These are phyloP conservation scores for Momotus momota DNA, from an alignment of 2,797 vertebrate genomes.

Conservation along the genomic window DNA sequence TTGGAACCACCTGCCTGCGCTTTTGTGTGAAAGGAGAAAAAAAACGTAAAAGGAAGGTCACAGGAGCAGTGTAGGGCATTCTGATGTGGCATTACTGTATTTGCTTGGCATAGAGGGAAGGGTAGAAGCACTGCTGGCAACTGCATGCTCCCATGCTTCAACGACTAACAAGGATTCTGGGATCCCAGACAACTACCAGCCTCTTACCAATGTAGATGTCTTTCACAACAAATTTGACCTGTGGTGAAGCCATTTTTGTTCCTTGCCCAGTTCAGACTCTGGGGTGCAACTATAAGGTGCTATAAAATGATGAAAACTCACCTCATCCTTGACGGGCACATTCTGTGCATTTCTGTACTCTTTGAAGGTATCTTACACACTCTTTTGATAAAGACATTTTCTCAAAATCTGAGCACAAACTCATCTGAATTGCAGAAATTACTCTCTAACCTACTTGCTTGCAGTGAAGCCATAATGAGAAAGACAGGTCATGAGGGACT, in stretches of 20 bases:
- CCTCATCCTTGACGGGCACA: accelerated
- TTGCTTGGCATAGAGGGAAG: accelerated
- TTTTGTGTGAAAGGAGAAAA: neutral
- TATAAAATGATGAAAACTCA: neutral
- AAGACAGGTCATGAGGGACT: neutral
- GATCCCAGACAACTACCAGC: neutral
- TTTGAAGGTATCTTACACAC: neutral
- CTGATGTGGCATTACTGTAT: too few species aligned
- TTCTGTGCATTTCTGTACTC: neutral
- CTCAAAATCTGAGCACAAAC: neutral
- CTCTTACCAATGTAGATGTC: neutral
- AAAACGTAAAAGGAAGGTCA: neutral
- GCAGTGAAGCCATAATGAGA: neutral
- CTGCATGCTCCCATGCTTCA: accelerated
- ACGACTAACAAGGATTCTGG: neutral
- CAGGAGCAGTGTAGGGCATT: neutral
- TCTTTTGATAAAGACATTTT: neutral
- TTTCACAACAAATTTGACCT: neutral
- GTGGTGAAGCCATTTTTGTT: neutral
- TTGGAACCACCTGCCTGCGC: neutral
- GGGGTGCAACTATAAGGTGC: neutral
- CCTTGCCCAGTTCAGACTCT: neutral
- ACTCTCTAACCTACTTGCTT: neutral
- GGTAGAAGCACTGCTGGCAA: neutral
- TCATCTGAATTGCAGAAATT: neutral